These are phyloP conservation scores for Lypha dubia DNA, from an alignment of 2,888 invertebrate species.

Conservation along the genomic window DNA sequence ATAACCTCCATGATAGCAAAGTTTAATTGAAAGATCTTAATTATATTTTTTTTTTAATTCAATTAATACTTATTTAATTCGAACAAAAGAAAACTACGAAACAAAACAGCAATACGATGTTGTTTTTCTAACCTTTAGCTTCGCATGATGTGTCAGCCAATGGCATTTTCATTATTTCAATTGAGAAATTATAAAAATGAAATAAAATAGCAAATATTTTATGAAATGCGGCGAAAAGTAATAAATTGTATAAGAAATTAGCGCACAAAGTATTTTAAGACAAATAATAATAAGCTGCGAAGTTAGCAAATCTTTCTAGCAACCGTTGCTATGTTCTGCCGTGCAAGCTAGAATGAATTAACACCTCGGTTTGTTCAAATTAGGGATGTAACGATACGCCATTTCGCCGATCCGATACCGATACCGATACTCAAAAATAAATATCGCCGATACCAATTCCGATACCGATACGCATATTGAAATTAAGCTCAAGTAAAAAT, in stretches of 20 bases:
- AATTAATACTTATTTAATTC: constrained; percentile 47
- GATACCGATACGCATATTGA: too few relatives aligned
- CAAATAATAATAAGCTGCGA: not conserved
- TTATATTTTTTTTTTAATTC: constrained; percentile 37
- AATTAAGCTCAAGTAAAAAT: too few relatives aligned
- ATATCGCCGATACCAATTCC: too few relatives aligned
- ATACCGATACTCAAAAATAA: too few relatives aligned
- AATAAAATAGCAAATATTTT: not conserved
- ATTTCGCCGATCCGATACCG: too few relatives aligned
- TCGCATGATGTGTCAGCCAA: constrained; percentile 31
- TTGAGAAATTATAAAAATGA: constrained; percentile 14
- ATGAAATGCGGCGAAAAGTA: constrained; percentile 2
- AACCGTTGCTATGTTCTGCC: too few relatives aligned
- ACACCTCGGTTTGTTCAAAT: too few relatives aligned
- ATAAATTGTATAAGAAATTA: not conserved
- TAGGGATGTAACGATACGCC: too few relatives aligned
- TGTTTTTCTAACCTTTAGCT: constrained; percentile 59
- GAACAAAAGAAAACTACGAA: constrained; percentile 50
- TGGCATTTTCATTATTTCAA: constrained; percentile 36
- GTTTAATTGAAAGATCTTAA: constrained; percentile 60
- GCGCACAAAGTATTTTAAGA: not conserved
- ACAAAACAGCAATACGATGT: constrained; percentile 30
- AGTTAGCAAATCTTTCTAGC: too few relatives aligned
- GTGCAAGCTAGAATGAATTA: too few relatives aligned
- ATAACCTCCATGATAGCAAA: constrained; percentile 49